These are phyloP conservation scores for Ridgeia piscesae DNA, from an alignment of 1,140 invertebrate species.

Conservation along the genomic window DNA sequence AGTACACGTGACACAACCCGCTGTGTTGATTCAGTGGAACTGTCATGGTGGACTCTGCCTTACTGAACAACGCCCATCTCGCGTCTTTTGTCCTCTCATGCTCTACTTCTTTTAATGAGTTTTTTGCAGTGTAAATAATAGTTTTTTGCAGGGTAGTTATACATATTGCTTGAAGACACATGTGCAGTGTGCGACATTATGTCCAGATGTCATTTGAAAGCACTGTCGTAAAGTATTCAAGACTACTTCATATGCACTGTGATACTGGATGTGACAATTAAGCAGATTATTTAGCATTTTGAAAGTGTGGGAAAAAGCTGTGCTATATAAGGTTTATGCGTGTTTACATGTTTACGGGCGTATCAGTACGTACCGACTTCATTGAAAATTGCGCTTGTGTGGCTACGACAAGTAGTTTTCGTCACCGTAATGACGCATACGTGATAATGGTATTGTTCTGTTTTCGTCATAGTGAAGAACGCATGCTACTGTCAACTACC, in stretches of 20 bases:
- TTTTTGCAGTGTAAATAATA: not conserved
- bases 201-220: not conserved
- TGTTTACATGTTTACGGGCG: not conserved
- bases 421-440: too few relatives aligned
- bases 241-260: not conserved
- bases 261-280: not conserved
- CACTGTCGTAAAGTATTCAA: not conserved
- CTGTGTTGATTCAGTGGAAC: not conserved
- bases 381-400: too few relatives aligned
- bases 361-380: not conserved
- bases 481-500: too few relatives aligned
- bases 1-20: not conserved
- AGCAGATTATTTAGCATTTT: not conserved
- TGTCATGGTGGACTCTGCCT: not conserved
- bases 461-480: too few relatives aligned
- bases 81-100: not conserved
- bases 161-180: not conserved
- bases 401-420: too few relatives aligned
- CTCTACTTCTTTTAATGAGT: not conserved
- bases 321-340: not conserved
- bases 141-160: not conserved
- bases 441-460: too few relatives aligned
- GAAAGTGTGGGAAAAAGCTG: not conserved
- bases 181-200: not conserved
- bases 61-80: not conserved